Base-by-base conservation (phyloP, 2,113 vertebrate species). In the Laticauda laticaudata region DNA sequence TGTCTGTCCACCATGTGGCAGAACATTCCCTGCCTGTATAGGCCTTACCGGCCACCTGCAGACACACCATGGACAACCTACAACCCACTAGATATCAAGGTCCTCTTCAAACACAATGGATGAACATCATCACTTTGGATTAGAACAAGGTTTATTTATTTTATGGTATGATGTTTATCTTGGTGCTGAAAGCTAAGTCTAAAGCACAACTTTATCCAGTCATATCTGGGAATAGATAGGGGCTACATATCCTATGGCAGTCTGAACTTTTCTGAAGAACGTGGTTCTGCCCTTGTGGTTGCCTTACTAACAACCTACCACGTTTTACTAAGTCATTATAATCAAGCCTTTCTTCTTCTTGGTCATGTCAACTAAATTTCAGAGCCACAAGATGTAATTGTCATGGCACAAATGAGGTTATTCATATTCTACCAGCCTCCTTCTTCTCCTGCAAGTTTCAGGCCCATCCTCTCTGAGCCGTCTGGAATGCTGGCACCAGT, bases 401-500 rank as follows among this genome's bases (percentile, higher is more conserved):
- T 95, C 95, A 97, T 92, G 93, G 94, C 94, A 87, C 95, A 93
- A 92, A 94, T 85, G 88, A 91, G 93, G 0, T 91, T 54, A 93
- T 81, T 89, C 51, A 93, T 56, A 93, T 95, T 92, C 55, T 29
- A 90, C 45, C 54, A 86, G 24, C 88, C 51, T 29, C 75, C 87
- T 88, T 57, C 0, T 57, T 55, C 92, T 91, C 59, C 87, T 90
- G 91, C 92, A 85, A 59, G 91, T 89, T 23, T 59, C 64, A 88
- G 94, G 93, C 94, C 96, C 51, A 18, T 94, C 95, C 94, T 95
- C 95, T 96, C 95, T 95, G 95, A 97, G 95, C 96, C 95, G 96
- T 97, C 96, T 97, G 97, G 96, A 96, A 95, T 95, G 95, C 96
- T 97, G 97, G 97, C 97, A 96, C 92, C 91, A 91, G 93, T 95